Percentiles rank a stretch among this genome's conserved stretches.
Conservation (phyloP, 1,140 invertebrate genomes). For the Telenomus remus region DNA sequence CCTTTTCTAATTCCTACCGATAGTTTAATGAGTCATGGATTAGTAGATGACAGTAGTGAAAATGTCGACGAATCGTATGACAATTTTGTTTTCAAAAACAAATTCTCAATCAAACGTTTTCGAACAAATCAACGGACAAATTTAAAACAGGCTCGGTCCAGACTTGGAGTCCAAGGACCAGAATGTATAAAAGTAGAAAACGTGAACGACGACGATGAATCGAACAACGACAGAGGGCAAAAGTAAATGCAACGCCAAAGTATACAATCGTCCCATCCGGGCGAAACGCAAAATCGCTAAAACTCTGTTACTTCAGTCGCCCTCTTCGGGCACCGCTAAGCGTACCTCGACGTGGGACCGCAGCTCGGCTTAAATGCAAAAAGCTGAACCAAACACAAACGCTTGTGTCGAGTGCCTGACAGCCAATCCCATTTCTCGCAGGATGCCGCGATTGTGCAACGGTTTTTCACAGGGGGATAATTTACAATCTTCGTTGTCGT, state of each 20-base stretch:
- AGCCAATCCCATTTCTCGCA: too few species aligned
- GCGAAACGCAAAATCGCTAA: too few species aligned
- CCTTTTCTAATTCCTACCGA: constrained; percentile 53
- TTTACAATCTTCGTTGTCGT: constrained; percentile 52
- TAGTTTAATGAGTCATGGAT: constrained; percentile 51
- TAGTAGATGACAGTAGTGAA: constrained; percentile 31
- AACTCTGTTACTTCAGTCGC: too few species aligned
- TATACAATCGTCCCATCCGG: too few species aligned
- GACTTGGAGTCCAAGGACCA: constrained; percentile 1
- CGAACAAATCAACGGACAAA: too few species aligned
- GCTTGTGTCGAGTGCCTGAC: too few species aligned
- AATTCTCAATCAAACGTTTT: too few species aligned
- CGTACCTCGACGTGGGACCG: constrained; percentile 18
- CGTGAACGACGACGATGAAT: constrained; percentile 48
- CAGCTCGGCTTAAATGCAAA: constrained; percentile 1
- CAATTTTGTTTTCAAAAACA: constrained; percentile 5
- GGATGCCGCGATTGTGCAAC: constrained; percentile 9
- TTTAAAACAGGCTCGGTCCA: not conserved
- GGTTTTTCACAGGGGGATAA: constrained; percentile 35
- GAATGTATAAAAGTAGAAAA: constrained; percentile 76
- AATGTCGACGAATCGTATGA: constrained; percentile 26
- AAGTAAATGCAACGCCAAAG: constrained; percentile 51
- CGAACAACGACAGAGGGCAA: constrained; percentile 41
- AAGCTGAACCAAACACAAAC: not conserved
- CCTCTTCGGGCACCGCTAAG: constrained; percentile 10